These are phyloP conservation scores for Tribolium madens DNA, from an alignment of 1,140 invertebrate genomes.

Conservation along the genomic window DNA sequence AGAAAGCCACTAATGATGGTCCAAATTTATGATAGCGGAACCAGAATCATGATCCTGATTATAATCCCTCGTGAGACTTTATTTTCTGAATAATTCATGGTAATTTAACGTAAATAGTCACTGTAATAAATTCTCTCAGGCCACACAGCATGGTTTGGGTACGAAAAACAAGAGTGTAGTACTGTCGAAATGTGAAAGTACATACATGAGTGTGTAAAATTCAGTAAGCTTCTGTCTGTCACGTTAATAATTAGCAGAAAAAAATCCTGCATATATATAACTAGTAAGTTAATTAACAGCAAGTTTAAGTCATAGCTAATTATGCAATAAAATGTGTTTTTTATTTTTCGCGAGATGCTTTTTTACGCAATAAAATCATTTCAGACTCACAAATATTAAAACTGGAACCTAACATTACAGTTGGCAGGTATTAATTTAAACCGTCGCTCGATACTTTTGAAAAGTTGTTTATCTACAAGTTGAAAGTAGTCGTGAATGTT, in stretches of 20 bases:
- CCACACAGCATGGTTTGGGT: neutral
- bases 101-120: conserved; percentile 30
- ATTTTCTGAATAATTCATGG: conserved; percentile 24
- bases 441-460: conserved; percentile 22
- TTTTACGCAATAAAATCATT: conserved; percentile 33
- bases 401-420: conserved; percentile 17
- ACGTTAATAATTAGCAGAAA: neutral
- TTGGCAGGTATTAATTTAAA: conserved; percentile 26
- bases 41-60: conserved; percentile 18
- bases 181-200: conserved; percentile 32
- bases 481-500: conserved; percentile 35
- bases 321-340: conserved; percentile 7
- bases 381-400: conserved; percentile 27
- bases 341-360: conserved; percentile 12
- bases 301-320: neutral
- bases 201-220: neutral
- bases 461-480: conserved; percentile 35
- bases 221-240: neutral
- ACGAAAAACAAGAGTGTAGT: conserved; percentile 5
- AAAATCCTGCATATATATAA: neutral
- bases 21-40: conserved; percentile 13
- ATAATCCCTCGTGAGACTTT: conserved; percentile 13
- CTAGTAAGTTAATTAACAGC: conserved; percentile 21
- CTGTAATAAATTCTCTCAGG: conserved; percentile 20
- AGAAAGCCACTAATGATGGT: conserved; percentile 6